A percentile compares a stretch with the other conserved stretches of the same genome.
phyloP scores from a whole-genome alignment of 2,113 vertebrate species.

The Rhagologus leucostigma region DNA sequence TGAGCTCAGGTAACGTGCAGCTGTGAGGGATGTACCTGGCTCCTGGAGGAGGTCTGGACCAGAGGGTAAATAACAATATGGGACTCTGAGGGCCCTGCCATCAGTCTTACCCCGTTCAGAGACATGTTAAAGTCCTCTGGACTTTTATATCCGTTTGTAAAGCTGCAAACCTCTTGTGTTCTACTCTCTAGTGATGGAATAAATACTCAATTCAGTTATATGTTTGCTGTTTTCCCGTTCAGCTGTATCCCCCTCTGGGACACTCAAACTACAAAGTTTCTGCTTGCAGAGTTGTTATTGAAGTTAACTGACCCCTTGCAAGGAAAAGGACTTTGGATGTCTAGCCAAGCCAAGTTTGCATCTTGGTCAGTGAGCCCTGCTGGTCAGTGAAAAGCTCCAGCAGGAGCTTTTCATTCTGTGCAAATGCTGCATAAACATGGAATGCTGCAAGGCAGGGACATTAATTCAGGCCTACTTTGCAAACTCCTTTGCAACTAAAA shows the following conservation, averaged over 20 bases:
- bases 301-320: not conserved
- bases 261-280: not conserved
- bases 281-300: not conserved
- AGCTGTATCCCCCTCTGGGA: not conserved
- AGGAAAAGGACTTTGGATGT: not conserved
- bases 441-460: not conserved
- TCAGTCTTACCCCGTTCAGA: not conserved
- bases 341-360: not conserved
- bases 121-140: rapidly evolving
- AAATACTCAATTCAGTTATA: rapidly evolving
- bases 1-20: rapidly evolving
- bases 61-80: not conserved
- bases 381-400: not conserved
- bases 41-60: not conserved
- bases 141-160: not conserved
- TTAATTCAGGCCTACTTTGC: not conserved
- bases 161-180: not conserved
- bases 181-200: not conserved
- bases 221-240: not conserved
- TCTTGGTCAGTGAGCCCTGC: not conserved
- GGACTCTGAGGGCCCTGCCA: not conserved
- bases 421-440: not conserved
- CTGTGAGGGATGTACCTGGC: not conserved
- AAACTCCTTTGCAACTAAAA: not conserved
- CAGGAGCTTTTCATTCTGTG: rapidly evolving